These are phyloP conservation scores for Eolophus roseicapilla DNA, from an alignment of 2,113 vertebrate genomes.

Conservation along the genomic window DNA sequence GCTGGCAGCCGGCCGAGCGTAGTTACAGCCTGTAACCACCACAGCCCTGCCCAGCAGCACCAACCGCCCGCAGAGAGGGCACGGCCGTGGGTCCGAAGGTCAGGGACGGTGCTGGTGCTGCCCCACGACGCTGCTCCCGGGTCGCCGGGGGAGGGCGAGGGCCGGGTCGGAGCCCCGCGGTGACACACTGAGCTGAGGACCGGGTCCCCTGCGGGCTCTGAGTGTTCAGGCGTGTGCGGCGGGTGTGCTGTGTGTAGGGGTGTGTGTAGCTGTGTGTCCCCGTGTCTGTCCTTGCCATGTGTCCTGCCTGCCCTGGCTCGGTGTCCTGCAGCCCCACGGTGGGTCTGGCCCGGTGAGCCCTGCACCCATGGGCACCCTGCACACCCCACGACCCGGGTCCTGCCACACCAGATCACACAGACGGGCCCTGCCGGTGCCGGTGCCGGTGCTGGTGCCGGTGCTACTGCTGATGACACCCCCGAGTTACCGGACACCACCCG, in stretches of 20 bases:
- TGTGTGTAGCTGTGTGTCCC: background rate
- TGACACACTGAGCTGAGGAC: background rate
- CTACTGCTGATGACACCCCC: background rate
- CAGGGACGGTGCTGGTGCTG: background rate
- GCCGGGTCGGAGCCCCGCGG: rapidly evolving
- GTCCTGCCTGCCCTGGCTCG: background rate
- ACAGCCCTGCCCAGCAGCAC: background rate
- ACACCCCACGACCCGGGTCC: background rate
- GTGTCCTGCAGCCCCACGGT: background rate
- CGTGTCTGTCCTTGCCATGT: background rate
- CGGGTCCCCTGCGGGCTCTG: rapidly evolving
- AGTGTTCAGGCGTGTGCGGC: rapidly evolving
- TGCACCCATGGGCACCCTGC: rapidly evolving
- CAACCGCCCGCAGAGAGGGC: background rate
- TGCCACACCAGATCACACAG: background rate
- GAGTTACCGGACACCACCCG: rapidly evolving
- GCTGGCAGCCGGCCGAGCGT: background rate
- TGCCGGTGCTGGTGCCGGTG: background rate
- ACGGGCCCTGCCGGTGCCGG: rapidly evolving
- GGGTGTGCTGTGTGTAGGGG: rapidly evolving
- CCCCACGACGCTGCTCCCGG: background rate
- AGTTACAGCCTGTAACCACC: background rate
- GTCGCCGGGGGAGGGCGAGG: too few relatives aligned
- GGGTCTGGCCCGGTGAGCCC: background rate
- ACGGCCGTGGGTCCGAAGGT: background rate